Conservation (phyloP, 1,140 invertebrate genomes). For the Myzus persicae region DNA sequence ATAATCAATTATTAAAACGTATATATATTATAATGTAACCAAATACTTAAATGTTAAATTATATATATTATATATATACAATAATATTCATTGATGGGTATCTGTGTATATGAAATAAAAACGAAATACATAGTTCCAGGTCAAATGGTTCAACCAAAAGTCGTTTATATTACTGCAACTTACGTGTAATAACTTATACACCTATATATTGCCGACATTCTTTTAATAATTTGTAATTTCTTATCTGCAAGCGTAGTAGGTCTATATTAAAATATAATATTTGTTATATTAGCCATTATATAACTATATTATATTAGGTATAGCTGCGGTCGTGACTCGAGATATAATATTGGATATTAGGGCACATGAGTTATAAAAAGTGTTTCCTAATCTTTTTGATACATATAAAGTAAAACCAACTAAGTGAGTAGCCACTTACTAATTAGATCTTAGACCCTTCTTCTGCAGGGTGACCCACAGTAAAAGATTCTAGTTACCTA, state of each 20-base stretch:
- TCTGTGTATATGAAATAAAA: background rate
- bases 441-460: background rate
- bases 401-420: no score
- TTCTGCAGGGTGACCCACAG: background rate
- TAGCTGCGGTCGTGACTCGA: background rate
- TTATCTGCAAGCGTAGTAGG: background rate
- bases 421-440: background rate
- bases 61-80: no score
- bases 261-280: background rate
- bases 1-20: background rate
- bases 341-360: background rate
- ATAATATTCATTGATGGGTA: background rate
- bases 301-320: background rate
- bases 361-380: background rate
- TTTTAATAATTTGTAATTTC: constrained; percentile 21
- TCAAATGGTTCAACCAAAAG: background rate
- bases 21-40: background rate
- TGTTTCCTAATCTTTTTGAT: background rate
- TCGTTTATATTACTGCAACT: background rate
- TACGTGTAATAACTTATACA: background rate
- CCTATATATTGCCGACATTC: background rate
- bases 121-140: background rate
- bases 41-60: no score
- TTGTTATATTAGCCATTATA: background rate
- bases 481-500: background rate